A percentile compares a stretch with the other conserved stretches of the same genome.
These are phyloP conservation scores for Patiria pectinifera DNA, from an alignment of 53 echinoderm and acorn worm genomes.

Conservation along the genomic window DNA sequence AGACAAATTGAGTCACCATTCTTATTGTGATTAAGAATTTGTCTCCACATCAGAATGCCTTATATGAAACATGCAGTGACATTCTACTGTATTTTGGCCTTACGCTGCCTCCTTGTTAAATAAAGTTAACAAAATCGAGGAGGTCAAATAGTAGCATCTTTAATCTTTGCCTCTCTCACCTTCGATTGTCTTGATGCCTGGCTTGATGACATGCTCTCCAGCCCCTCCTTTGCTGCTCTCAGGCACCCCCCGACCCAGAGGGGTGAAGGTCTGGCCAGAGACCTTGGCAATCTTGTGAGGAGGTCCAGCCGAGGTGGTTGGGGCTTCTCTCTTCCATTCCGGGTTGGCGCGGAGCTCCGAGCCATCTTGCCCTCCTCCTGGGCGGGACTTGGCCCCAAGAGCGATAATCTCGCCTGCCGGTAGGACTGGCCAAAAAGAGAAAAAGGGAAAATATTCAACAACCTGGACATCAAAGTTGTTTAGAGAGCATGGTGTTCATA, in stretches of 20 bases:
- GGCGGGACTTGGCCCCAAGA: constrained; percentile 64
- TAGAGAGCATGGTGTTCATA: too few species aligned
- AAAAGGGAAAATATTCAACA: background rate
- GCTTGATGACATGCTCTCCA: constrained; percentile 67
- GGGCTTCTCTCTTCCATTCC: constrained; percentile 57
- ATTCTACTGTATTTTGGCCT: too few species aligned
- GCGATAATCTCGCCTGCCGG: constrained; percentile 66
- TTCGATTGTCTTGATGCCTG: constrained; percentile 83
- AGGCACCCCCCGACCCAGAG: constrained; percentile 57
- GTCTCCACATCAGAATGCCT: too few species aligned
- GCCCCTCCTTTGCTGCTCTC: constrained; percentile 62
- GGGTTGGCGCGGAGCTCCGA: constrained; percentile 30
- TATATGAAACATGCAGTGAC: too few species aligned
- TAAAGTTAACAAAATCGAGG: too few species aligned
- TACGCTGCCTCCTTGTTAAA: too few species aligned
- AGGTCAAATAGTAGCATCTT: too few species aligned
- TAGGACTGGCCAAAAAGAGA: constrained; percentile 11
- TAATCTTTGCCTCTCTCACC: constrained; percentile 32
- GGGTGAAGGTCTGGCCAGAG: constrained; percentile 53
- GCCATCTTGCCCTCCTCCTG: constrained; percentile 55
- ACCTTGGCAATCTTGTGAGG: constrained; percentile 65
- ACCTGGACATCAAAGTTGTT: background rate
- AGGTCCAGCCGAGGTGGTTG: constrained; percentile 22
- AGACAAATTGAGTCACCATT: too few species aligned
- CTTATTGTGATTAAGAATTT: too few species aligned